phyloP scores from a whole-genome alignment of 1,140 invertebrate species.

The Stratiolaelaps scimitus region DNA sequence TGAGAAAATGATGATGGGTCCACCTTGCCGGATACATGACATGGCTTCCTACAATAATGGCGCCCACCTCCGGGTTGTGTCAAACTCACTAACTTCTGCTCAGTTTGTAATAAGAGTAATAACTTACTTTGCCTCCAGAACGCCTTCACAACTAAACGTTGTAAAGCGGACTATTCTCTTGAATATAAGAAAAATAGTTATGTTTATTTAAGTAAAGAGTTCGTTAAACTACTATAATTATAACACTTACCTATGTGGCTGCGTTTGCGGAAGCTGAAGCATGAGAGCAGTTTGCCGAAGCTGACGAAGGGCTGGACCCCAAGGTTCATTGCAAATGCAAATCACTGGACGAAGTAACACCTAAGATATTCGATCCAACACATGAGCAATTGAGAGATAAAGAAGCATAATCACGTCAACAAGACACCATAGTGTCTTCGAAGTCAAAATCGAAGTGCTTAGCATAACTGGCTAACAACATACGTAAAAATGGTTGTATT shows the following conservation, averaged over 20 bases:
- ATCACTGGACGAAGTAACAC: conserved; percentile 69
- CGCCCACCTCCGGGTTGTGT: no score
- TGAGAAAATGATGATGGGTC: no score
- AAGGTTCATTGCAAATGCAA: conserved; percentile 89
- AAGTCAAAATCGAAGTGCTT: conserved; percentile 39
- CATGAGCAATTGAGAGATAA: no score
- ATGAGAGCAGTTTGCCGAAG: conserved; percentile 58
- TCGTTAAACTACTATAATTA: conserved; percentile 15
- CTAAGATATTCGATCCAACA: conserved; percentile 51
- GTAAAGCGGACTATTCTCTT: no score
- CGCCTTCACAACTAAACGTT: no score
- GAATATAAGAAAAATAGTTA: no score
- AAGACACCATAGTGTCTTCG: conserved; percentile 69
- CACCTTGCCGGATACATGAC: no score
- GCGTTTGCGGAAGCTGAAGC: conserved; percentile 58
- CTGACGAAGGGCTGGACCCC: conserved; percentile 65
- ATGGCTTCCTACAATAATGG: no score
- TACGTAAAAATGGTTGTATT: neutral
- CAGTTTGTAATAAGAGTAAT: no score
- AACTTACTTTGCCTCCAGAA: no score
- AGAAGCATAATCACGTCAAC: conserved; percentile 67
- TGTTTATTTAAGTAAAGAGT: no score
- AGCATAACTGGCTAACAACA: conserved; percentile 5
- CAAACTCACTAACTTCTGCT: no score
- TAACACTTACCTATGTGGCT: conserved; percentile 42